Evolutionary conservation across 1,140 invertebrate species (phyloP).

Genomic region (Macrobrachium nipponense): DNA sequence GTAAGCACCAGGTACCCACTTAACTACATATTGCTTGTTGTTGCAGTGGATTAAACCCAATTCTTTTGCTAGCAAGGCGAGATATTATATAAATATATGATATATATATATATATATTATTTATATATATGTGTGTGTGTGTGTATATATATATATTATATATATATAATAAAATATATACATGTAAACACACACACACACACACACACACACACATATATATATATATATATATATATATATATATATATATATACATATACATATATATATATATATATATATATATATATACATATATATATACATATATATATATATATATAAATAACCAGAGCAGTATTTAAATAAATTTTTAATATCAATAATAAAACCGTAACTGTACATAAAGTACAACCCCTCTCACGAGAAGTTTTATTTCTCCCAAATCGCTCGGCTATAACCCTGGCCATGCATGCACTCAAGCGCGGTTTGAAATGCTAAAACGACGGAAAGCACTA

Average conservation of each 20-base stretch:
- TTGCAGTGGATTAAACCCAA: too few species aligned
- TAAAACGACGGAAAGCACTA: not conserved
- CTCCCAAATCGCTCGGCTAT: too few species aligned
- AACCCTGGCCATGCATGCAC: too few species aligned
- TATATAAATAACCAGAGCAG: not conserved
- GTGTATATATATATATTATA: not conserved
- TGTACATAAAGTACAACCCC: too few species aligned
- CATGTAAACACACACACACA: not conserved
- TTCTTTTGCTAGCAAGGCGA: too few species aligned
- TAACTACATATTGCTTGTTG: too few species aligned
- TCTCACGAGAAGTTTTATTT: too few species aligned
- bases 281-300: slow-evolving; percentile 17
- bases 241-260: not conserved
- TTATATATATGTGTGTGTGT: not conserved
- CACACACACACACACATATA: not conserved
- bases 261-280: not conserved
- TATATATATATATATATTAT: not conserved
- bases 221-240: slow-evolving; percentile 8
- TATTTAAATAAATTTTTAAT: too few species aligned
- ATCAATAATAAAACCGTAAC: too few species aligned
- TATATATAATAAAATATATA: not conserved
- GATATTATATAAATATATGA: not conserved
- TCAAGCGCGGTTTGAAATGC: too few species aligned
- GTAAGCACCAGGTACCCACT: too few species aligned
- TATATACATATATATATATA: slow-evolving; percentile 17